Evolutionary conservation across 2,888 invertebrate species (phyloP), one percentile per base, ranked within the genome.

Genomic region (Tetheella fluctuosa): DNA sequence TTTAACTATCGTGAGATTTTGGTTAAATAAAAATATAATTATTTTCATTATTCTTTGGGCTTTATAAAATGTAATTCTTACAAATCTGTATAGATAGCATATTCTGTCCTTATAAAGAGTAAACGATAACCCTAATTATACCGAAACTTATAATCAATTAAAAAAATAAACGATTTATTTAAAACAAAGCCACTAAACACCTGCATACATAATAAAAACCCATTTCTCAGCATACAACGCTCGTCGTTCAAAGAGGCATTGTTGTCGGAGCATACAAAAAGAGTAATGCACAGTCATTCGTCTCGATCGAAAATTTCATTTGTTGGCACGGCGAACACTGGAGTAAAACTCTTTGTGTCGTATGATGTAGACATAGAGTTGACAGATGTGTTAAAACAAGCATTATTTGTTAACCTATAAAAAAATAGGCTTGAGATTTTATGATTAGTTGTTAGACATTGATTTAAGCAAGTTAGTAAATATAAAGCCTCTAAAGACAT

Each of bases 231-330:
- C 74, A 71, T 80, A 79, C 84, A 83, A 77, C 68, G 77, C 76
- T 77, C 71, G 71, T 72, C 66, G 70, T 76, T 78, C 71, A 78
- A 84, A 74, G 77, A 72, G 75, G 80, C 80, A 84, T 85, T 84
- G 86, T 83, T 83, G 84, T 82, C 82, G 73, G 68, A 71, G 73
- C 77, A 74, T 79, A 85, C 80, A 88, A 88, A 89, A 86, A 85
- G 82, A 84, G 82, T 83, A 80, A 87, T 87, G 88, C 76, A 86
- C 71, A 83, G 85, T 84, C 82, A 86, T 88, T 85, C 83, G 81
- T 88, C 85, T 88, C 87, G 87, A 88, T 89, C 84, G 84, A 81
- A 86, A 87, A 88, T 87, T 88, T 88, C 83, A 88, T 88, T 88
- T 89, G 86, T 87, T 85, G 83, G 86, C 86, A 80, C 74, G 68